Conservation (phyloP, 2,797 vertebrate species). For the Echiichthys vipera region DNA sequence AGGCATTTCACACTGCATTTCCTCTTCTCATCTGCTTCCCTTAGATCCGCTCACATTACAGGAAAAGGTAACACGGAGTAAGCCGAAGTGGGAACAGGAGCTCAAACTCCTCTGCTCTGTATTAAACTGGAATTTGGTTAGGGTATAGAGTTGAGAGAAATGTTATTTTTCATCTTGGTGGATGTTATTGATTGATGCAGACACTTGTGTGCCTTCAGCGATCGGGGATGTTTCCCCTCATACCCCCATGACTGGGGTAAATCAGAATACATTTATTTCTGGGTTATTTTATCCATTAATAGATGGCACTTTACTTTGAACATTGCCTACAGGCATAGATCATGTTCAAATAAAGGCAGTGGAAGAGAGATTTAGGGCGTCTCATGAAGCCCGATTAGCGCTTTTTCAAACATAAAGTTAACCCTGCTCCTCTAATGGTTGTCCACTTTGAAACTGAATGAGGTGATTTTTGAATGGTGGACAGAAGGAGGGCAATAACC, state of each 20-base stretch:
- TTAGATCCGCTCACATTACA: constrained; percentile 70
- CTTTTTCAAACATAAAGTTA: constrained; percentile 49
- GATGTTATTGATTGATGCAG: constrained; percentile 67
- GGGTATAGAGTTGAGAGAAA: constrained; percentile 38
- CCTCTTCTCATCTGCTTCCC: constrained; percentile 74
- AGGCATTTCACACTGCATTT: constrained; percentile 76
- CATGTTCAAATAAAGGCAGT: constrained; percentile 68
- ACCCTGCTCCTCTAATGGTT: constrained; percentile 27
- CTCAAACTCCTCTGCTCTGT: constrained; percentile 30
- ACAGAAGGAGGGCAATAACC: constrained; percentile 32
- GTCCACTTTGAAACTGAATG: constrained; percentile 31
- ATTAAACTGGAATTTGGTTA: constrained; percentile 31
- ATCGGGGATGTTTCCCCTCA: constrained; percentile 41
- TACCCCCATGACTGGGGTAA: constrained; percentile 44
- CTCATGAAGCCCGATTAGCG: constrained; percentile 50
- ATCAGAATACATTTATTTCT: constrained; percentile 74
- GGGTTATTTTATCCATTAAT: constrained; percentile 77
- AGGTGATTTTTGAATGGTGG: constrained; percentile 40
- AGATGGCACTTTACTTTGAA: constrained; percentile 67
- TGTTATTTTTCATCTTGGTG: constrained; percentile 42
- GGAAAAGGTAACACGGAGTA: constrained; percentile 62
- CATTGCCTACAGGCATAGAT: constrained; percentile 67
- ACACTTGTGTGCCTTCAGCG: constrained; percentile 59
- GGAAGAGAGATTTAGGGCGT: constrained; percentile 59
- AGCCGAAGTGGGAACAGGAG: constrained; percentile 37